Conservation (phyloP, 2,888 invertebrate genomes). For the Acheta domesticus region DNA sequence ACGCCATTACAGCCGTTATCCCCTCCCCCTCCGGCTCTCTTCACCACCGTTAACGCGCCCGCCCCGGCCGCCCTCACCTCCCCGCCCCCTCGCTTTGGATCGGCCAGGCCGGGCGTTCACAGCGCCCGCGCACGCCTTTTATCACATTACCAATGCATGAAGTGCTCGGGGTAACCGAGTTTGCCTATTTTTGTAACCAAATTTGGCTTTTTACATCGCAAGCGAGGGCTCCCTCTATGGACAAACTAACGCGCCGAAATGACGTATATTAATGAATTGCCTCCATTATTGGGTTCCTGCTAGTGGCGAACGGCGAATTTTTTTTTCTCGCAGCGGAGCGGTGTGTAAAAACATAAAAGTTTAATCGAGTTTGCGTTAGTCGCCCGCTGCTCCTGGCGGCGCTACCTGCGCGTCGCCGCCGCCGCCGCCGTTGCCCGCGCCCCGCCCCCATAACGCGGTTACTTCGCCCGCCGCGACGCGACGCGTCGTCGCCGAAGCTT, state of each 20-base stretch:
- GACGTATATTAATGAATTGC: conserved; percentile 34
- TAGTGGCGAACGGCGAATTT: conserved; percentile 1
- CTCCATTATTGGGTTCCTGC: conserved; percentile 30
- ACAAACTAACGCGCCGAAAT: conserved; percentile 21
- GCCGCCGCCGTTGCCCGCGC: not conserved
- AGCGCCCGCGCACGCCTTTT: conserved; percentile 23
- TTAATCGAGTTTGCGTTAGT: conserved; percentile 23
- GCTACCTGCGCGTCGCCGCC: conserved; percentile 20
- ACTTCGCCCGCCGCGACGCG: not conserved
- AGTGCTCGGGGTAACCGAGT: conserved; percentile 25
- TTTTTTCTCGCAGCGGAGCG: conserved; percentile 4
- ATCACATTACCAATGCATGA: conserved; percentile 28
- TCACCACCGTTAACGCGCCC: not conserved
- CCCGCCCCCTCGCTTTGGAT: not conserved
- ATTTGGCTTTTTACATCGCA: conserved; percentile 21
- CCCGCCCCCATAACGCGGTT: not conserved
- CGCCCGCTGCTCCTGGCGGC: not conserved
- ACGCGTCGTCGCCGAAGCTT: too few relatives aligned
- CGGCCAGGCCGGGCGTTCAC: not conserved
- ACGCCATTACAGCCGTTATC: conserved; percentile 18
- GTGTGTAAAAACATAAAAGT: conserved; percentile 12
- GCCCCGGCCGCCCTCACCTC: not conserved
- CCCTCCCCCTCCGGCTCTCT: not conserved
- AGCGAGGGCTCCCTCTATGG: conserved; percentile 12
- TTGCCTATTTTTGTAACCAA: conserved; percentile 22